Evolutionary conservation across 2,888 invertebrate species (phyloP).

Genomic region (Drosophila helvetica): DNA sequence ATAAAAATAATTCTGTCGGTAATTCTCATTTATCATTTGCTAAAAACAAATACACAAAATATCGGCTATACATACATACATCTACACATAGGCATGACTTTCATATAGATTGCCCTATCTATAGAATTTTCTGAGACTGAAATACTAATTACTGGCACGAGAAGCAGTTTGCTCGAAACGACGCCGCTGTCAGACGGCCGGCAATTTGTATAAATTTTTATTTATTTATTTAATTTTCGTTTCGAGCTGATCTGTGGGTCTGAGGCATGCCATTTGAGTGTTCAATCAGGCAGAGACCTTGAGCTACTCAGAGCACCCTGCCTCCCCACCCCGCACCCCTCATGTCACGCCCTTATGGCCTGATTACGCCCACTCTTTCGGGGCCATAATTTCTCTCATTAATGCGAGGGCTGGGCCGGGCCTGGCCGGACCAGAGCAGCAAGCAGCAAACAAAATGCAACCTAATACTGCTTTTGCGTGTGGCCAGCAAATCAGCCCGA

Average conservation of each 20-base stretch:
- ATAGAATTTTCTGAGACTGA: slow-evolving; percentile 36
- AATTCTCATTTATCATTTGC: slow-evolving; percentile 8
- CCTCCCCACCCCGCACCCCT: too few species aligned
- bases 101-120: background rate
- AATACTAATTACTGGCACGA: slow-evolving; percentile 52
- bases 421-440: slow-evolving; percentile 19
- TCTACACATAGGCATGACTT: background rate
- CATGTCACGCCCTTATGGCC: background rate
- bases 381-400: slow-evolving; percentile 40
- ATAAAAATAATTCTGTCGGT: background rate
- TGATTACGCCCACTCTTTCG: slow-evolving; percentile 12
- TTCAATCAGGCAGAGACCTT: slow-evolving; percentile 24
- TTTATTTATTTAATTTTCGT: slow-evolving; percentile 27
- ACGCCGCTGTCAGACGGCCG: slow-evolving; percentile 8
- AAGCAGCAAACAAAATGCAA: slow-evolving; percentile 53
- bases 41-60: slow-evolving; percentile 1
- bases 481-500: slow-evolving; percentile 52
- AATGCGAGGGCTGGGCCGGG: slow-evolving; percentile 29
- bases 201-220: slow-evolving; percentile 51
- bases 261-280: slow-evolving; percentile 19
- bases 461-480: slow-evolving; percentile 70
- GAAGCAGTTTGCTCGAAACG: slow-evolving; percentile 24
- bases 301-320: slow-evolving; percentile 3
- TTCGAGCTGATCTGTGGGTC: slow-evolving; percentile 15
- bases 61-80: background rate